Conservation (phyloP, 2,888 invertebrate genomes). For the Isoperla grammatica region DNA sequence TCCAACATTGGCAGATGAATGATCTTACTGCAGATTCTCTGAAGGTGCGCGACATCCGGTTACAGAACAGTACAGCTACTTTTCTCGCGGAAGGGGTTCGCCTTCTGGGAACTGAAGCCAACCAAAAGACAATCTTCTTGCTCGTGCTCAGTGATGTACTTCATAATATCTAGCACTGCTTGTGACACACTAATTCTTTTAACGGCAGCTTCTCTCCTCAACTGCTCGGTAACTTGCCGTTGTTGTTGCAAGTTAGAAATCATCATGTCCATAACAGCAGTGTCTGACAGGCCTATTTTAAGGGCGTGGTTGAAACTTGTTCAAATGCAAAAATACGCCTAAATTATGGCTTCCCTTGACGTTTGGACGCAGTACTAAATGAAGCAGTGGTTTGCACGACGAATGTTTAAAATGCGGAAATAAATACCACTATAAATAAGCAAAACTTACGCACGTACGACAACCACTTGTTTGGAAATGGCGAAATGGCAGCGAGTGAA, state of each 20-base stretch:
- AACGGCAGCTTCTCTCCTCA: conserved; percentile 84
- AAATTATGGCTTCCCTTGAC: neutral
- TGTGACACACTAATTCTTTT: conserved; percentile 81
- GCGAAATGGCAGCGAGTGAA: too few relatives aligned
- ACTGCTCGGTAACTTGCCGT: conserved; percentile 86
- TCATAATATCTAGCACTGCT: conserved; percentile 88
- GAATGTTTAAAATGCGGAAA: too few relatives aligned
- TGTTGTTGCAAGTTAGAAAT: conserved; percentile 93
- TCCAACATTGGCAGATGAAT: too few relatives aligned
- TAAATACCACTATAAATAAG: too few relatives aligned
- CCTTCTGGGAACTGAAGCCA: conserved; percentile 90
- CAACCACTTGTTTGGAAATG: too few relatives aligned
- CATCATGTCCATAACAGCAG: conserved; percentile 89
- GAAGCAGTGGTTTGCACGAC: too few relatives aligned
- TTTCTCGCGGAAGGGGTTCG: conserved; percentile 93
- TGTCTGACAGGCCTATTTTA: conserved; percentile 83
- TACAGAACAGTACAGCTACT: conserved; percentile 60
- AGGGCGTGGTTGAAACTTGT: conserved; percentile 35
- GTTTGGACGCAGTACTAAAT: too few relatives aligned
- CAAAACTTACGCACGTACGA: too few relatives aligned
- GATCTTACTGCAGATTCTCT: too few relatives aligned
- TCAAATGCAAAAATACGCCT: conserved; percentile 5
- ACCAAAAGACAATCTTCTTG: conserved; percentile 89
- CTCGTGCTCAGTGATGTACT: conserved; percentile 84
- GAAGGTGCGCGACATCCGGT: neutral